Evolutionary conservation across 2,113 vertebrate genomes (phyloP).

Genomic region (Nycticorax nycticorax): DNA sequence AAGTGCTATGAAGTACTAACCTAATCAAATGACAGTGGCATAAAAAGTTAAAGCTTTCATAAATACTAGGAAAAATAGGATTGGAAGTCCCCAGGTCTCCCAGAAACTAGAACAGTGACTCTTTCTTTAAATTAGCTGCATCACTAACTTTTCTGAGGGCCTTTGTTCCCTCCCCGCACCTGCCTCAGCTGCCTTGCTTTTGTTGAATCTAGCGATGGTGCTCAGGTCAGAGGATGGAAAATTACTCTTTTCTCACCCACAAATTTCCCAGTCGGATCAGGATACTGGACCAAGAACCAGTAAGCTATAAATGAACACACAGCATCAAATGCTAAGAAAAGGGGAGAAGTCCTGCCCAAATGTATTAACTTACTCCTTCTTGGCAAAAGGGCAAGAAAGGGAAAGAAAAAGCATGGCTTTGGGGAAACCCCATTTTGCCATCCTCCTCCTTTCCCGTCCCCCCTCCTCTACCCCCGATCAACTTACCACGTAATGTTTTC

Average conservation of each 20-base stretch:
- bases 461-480: background rate
- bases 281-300: background rate
- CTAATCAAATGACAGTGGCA: background rate
- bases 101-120: background rate
- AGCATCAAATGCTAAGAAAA: background rate
- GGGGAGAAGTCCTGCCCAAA: background rate
- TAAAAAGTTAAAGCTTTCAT: background rate
- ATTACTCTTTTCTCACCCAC: background rate
- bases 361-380: background rate
- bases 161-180: background rate
- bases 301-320: rapidly evolving
- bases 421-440: background rate
- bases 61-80: background rate
- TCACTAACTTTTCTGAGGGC: background rate
- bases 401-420: background rate
- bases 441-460: background rate
- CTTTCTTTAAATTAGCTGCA: background rate
- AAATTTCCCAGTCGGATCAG: background rate
- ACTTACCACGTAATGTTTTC: slow-evolving; percentile 94
- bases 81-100: background rate
- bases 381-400: background rate
- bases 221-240: background rate
- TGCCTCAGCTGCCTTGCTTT: background rate
- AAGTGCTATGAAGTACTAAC: background rate
- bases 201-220: background rate